Base-by-base conservation (phyloP, 2,888 invertebrate species). In the Tetrapedia diversipes region DNA sequence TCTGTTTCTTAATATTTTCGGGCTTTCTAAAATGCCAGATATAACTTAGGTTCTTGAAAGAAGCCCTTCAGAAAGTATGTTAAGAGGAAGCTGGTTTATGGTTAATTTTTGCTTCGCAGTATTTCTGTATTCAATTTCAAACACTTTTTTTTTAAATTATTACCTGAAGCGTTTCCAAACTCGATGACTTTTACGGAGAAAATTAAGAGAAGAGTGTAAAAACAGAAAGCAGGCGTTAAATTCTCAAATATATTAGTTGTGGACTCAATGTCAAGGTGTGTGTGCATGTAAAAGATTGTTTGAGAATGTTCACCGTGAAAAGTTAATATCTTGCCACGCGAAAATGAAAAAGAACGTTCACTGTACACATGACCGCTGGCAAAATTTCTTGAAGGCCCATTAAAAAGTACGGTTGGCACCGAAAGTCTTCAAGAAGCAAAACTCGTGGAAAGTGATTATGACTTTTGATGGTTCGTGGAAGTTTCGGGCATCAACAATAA, bases 401-500 rank as follows among this genome's bases (percentile, higher is more conserved):
- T 43, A 29, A 24, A 27, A 22, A 24, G 22, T 29, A 47, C 22
- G 10, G 34, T 11, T 14, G 22, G 19, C 4, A 16, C 19, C 11
- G 32, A 32, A 63, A 47, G 19, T 32, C 53, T 64, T 57, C 39
- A 4, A n/a, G 22, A 61, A 41, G 34, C 27, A 14, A 65, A 54
- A 53, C 47, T 74, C 45, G 29, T 2, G 16, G 29, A 14, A 75
- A 64, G 72, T 49, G 54, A 75, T 71, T 66, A 71, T 49, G 54
- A 61, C 60, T 56, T 56, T 45, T 49, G 64, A 65, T 43, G 41
- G 41, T 4, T 10, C 11, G 1, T 34, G 39, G 60, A 71, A 71
- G 65, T 66, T n/a, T 60, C 41, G 14, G 29, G 29, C 29, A 49
- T 69, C 69, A 11, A 60, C 60, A 56, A 66, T 71, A 71, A 75